Evolutionary conservation across 2,797 vertebrate species (phyloP).

Genomic region (Falco biarmicus): DNA sequence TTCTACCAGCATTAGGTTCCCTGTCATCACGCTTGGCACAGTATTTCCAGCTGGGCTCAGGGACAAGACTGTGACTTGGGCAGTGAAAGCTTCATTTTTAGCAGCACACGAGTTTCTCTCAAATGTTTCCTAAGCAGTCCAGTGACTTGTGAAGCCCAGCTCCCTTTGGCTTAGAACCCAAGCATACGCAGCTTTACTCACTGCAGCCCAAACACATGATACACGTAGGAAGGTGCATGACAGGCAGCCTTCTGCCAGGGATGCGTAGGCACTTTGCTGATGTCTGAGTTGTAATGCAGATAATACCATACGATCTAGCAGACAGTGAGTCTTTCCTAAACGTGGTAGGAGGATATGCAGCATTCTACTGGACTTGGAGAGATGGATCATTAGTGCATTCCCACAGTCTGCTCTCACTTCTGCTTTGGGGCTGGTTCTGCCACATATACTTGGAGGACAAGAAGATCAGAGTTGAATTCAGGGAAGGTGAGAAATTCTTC

Average conservation of each 20-base stretch:
- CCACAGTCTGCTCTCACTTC: not conserved
- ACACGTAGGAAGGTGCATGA: not conserved
- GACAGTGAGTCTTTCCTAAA: not conserved
- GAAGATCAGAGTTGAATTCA: not conserved
- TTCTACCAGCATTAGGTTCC: not conserved
- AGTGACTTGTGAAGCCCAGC: not conserved
- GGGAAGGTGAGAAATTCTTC: not conserved
- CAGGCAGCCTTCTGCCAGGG: constrained; percentile 46
- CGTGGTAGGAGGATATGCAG: not conserved
- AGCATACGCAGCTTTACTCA: not conserved
- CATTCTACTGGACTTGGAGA: not conserved
- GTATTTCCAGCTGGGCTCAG: not conserved
- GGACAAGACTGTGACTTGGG: not conserved
- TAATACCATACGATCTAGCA: not conserved
- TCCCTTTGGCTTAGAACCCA: not conserved
- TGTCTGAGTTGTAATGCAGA: not conserved
- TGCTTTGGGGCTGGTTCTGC: not conserved
- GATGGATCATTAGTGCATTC: not conserved
- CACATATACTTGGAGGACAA: not conserved
- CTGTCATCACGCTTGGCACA: rapidly evolving
- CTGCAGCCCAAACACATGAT: not conserved
- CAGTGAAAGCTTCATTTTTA: not conserved
- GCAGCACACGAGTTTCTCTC: rapidly evolving
- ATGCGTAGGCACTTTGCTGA: not conserved
- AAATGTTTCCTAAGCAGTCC: not conserved